phyloP scores from a whole-genome alignment of 2,888 invertebrate genomes.

The Apotomis capreana region DNA sequence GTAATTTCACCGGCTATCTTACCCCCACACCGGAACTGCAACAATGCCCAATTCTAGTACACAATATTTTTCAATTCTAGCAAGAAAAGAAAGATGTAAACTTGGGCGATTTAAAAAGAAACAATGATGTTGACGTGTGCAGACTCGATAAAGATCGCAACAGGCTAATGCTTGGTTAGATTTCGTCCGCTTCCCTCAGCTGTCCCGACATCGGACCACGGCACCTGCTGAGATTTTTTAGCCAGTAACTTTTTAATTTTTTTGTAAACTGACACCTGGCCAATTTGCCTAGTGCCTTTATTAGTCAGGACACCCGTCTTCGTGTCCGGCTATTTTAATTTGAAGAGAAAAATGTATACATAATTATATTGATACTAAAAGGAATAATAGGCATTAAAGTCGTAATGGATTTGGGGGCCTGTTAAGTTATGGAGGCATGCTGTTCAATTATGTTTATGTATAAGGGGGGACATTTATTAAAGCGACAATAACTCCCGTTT shows the following conservation, averaged over 20 bases:
- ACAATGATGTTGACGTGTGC: slow-evolving; percentile 30
- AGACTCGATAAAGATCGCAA: slow-evolving; percentile 35
- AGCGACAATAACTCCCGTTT: slow-evolving; percentile 14
- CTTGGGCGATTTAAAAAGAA: slow-evolving; percentile 1
- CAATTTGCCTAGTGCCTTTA: slow-evolving; percentile 67
- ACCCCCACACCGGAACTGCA: too few relatives aligned
- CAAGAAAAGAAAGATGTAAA: too few relatives aligned
- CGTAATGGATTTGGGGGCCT: slow-evolving; percentile 13
- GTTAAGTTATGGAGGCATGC: slow-evolving; percentile 19
- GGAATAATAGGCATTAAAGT: slow-evolving; percentile 5
- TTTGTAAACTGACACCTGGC: slow-evolving; percentile 76
- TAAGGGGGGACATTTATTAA: slow-evolving; percentile 9
- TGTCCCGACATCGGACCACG: slow-evolving; percentile 63
- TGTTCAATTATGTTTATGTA: slow-evolving; percentile 21
- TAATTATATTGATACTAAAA: slow-evolving; percentile 28
- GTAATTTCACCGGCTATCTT: too few relatives aligned
- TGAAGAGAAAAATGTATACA: slow-evolving; percentile 24
- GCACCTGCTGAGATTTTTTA: slow-evolving; percentile 81
- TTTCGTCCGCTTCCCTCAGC: slow-evolving; percentile 56
- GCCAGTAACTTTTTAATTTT: slow-evolving; percentile 69
- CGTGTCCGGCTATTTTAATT: slow-evolving; percentile 44
- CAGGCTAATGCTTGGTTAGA: slow-evolving; percentile 34
- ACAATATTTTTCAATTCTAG: too few relatives aligned
- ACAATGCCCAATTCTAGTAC: too few relatives aligned
- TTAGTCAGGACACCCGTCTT: slow-evolving; percentile 59